Evolutionary conservation across 2,797 vertebrate species (phyloP), one percentile per base, ranked within the genome.

Genomic region (Urophycis tenuis): DNA sequence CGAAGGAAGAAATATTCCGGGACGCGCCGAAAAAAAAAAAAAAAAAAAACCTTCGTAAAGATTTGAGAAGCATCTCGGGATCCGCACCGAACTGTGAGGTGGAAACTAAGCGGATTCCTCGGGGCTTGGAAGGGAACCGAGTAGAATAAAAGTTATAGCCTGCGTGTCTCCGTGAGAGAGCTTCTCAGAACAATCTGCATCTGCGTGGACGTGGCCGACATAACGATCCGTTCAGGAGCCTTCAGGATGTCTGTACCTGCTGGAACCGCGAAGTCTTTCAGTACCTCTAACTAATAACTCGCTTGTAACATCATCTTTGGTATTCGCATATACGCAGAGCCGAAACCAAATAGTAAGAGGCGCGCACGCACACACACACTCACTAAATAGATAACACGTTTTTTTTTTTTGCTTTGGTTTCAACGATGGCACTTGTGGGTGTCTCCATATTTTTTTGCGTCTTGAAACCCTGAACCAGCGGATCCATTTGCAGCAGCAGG

Each of bases 71-170:
- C 89, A 89, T 91, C 91, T 91, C 90, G 93, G 88, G 45, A 94
- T 94, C 94, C 95, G 95, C 95, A 97, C 95, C 94, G 95, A 93
- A 91, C 92, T 97, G 95, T 96, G 96, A 95, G 93, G 93, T 94
- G 95, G 95, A 97, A 96, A 93, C 92, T 94, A 96, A 96, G 96
- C 94, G 94, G 94, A 93, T 93, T 84, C 83, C 88, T 88, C 88
- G 79, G 91, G 88, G 74, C 89, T 81, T 84, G 71, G 71, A 85
- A 85, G 82, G 80, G 79, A 79, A 36, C 45, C 17, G 22, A 60
- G 22, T 7, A n/a, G 53, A 60, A 19, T 7, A 60, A 60, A 60
- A n/a, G n/a, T 60, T 2, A 82, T 83, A n/a, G n/a, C 74, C 71
- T 41, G 14, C 39, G 11, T 41, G 39, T 41, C 39, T 12, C 39